Percentiles rank a stretch among this genome's conserved stretches.
Conservation (phyloP, 2,113 vertebrate genomes). For the Syngnathus typhle region DNA sequence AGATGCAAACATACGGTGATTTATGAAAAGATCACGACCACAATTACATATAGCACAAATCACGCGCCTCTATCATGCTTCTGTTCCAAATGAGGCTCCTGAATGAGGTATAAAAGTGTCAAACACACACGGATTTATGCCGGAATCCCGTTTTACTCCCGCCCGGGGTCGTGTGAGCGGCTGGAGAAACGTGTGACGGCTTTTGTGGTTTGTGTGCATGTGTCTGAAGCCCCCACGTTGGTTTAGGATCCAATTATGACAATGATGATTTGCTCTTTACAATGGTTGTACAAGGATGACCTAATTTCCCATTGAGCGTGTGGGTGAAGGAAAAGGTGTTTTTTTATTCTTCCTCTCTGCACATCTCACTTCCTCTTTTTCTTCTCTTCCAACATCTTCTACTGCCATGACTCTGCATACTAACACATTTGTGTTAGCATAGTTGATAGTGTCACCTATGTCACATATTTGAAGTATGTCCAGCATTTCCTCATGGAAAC, state of each 20-base stretch:
- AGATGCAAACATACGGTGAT: constrained; percentile 39
- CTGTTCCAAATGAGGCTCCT: constrained; percentile 60
- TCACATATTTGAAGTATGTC: constrained; percentile 23
- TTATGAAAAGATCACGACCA: constrained; percentile 62
- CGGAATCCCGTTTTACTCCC: constrained; percentile 40
- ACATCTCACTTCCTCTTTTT: constrained; percentile 1
- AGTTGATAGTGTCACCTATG: constrained; percentile 16
- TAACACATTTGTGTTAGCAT: constrained; percentile 21
- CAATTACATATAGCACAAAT: constrained; percentile 66
- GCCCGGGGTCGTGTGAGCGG: constrained; percentile 22
- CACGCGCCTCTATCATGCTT: constrained; percentile 55
- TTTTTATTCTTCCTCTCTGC: constrained; percentile 10
- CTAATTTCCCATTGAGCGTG: constrained; percentile 63
- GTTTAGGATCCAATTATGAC: constrained; percentile 69
- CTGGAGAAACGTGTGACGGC: constrained; percentile 19
- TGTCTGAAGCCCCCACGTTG: constrained; percentile 32
- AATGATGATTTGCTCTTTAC: constrained; percentile 63
- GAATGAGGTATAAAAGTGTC: constrained; percentile 60
- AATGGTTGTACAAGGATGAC: constrained; percentile 65
- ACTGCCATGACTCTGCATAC: constrained; percentile 47
- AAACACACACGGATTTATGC: constrained; percentile 54
- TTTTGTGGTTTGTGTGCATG: constrained; percentile 19
- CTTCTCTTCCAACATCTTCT: constrained; percentile 29
- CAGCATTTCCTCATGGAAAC: constrained; percentile 12
- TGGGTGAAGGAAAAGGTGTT: constrained; percentile 21